Conservation (phyloP, 2,113 vertebrate genomes). For the Antigone vipio region DNA sequence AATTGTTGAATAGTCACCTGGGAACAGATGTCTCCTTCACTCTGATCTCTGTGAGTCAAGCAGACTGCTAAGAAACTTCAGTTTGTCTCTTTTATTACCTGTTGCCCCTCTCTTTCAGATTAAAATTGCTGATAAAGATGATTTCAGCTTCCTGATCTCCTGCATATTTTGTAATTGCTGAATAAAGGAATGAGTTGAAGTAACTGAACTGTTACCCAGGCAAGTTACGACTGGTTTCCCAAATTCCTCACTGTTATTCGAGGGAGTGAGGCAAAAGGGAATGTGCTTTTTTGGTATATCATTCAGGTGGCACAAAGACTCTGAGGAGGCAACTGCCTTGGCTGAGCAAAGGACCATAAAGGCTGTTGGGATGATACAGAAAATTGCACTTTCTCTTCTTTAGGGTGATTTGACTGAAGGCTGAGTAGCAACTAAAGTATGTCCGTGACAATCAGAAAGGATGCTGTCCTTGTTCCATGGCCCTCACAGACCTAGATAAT, state of each 20-base stretch:
- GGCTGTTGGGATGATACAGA: background rate
- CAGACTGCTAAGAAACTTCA: slow-evolving; percentile 7
- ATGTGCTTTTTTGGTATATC: background rate
- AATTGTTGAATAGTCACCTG: slow-evolving; percentile 43
- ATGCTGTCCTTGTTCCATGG: slow-evolving; percentile 4
- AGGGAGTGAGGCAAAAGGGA: background rate
- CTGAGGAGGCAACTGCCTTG: background rate
- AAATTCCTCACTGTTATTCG: background rate
- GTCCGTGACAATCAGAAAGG: background rate
- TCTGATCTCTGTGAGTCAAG: slow-evolving; percentile 5
- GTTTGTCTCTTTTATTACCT: background rate
- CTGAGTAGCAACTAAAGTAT: background rate
- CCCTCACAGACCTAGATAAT: background rate
- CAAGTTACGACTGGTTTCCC: background rate
- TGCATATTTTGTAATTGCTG: background rate
- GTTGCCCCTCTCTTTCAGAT: background rate
- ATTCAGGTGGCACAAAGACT: background rate
- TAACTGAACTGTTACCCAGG: background rate
- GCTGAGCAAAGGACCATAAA: background rate
- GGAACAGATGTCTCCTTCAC: slow-evolving; percentile 13
- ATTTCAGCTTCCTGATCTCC: background rate
- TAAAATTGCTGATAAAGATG: background rate
- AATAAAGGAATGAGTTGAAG: background rate
- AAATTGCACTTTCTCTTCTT: background rate
- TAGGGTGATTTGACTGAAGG: slow-evolving; percentile 3